phyloP scores from a whole-genome alignment of 2,888 invertebrate genomes.

The Tinea pellionella region DNA sequence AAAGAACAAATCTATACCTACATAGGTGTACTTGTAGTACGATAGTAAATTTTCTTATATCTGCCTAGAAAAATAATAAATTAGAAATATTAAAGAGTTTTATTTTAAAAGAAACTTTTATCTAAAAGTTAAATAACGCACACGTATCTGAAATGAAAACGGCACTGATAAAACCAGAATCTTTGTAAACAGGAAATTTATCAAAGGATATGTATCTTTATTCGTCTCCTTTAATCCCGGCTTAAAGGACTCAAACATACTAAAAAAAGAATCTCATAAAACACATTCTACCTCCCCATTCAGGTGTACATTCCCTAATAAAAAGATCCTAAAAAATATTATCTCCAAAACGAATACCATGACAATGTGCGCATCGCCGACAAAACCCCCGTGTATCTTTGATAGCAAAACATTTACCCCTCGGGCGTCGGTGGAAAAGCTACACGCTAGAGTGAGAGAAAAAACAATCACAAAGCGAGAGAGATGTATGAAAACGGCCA shows the following conservation, averaged over 20 bases:
- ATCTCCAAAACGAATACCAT: conserved; percentile 33
- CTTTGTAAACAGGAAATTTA: not conserved
- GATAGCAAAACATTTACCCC: conserved; percentile 70
- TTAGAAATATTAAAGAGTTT: too few relatives aligned
- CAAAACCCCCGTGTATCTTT: conserved; percentile 68
- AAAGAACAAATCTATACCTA: too few relatives aligned
- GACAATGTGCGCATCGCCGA: conserved; percentile 55
- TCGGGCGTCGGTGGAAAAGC: conserved; percentile 65
- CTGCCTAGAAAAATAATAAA: too few relatives aligned
- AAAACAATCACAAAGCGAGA: conserved; percentile 28
- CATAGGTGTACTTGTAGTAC: too few relatives aligned
- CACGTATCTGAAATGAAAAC: not conserved
- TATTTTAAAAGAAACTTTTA: too few relatives aligned
- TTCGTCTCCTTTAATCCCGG: conserved; percentile 45
- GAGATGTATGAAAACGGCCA: conserved; percentile 31
- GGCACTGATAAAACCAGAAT: not conserved
- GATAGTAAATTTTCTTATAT: too few relatives aligned
- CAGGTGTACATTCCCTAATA: conserved; percentile 62
- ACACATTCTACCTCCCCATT: conserved; percentile 62
- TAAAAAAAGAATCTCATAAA: conserved; percentile 58
- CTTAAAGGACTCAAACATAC: conserved; percentile 39
- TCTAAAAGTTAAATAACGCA: not conserved
- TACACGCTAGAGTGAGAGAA: conserved; percentile 39
- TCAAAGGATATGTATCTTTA: not conserved
- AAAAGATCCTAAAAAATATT: conserved; percentile 63